These are phyloP conservation scores for Caiman crocodilus DNA, from an alignment of 2,797 vertebrate species.

Conservation along the genomic window DNA sequence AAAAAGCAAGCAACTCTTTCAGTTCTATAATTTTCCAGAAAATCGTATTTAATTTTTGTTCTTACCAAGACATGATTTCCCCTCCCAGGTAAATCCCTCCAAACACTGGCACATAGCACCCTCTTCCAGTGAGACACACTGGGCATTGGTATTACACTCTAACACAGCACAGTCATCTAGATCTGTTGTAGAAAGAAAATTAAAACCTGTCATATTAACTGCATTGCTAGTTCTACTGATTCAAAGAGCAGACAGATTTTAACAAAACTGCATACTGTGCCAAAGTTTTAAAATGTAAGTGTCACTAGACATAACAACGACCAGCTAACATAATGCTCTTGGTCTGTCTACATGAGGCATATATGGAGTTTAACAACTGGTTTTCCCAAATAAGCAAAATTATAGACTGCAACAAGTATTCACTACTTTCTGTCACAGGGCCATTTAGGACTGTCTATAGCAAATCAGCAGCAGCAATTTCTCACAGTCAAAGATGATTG, in stretches of 20 bases:
- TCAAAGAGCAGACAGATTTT: background rate
- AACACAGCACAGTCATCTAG: conserved; percentile 84
- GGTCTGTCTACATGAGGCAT: background rate
- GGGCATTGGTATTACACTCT: conserved; percentile 84
- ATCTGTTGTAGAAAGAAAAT: conserved; percentile 79
- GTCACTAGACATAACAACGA: background rate
- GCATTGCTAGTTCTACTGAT: background rate
- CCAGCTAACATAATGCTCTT: background rate
- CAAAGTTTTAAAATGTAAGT: background rate
- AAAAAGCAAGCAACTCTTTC: conserved; percentile 13
- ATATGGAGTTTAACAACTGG: background rate
- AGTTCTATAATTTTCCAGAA: background rate
- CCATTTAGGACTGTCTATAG: too few relatives aligned
- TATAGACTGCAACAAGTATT: background rate
- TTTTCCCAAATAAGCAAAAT: conserved; percentile 21
- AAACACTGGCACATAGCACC: conserved; percentile 85
- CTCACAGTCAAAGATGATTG: too few relatives aligned
- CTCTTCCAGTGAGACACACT: conserved; percentile 81
- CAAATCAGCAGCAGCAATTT: too few relatives aligned
- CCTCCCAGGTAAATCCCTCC: conserved; percentile 87
- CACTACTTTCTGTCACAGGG: background rate
- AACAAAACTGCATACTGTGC: background rate
- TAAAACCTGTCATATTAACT: background rate
- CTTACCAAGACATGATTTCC: conserved; percentile 88
- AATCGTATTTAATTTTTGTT: background rate